Evolutionary conservation across 2,888 invertebrate species (phyloP), one percentile per base, ranked within the genome.

Genomic region (Willowsia nigromaculata): DNA sequence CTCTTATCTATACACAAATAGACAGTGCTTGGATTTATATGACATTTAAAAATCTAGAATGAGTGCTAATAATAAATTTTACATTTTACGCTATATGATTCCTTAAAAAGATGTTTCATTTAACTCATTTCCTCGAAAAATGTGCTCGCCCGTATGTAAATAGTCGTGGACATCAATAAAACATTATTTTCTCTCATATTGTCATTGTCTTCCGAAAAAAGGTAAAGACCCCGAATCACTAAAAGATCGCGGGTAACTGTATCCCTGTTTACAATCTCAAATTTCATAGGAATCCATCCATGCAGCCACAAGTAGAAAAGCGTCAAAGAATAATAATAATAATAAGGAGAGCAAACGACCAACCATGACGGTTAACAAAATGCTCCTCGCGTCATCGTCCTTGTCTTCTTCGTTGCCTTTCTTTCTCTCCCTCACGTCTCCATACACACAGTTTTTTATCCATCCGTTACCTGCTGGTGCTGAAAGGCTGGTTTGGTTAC

Each of bases 201-300:
- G 22, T 40, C 68, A 68, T 40, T 68, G 68, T 40, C 25, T 43
- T 40, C 71, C 71, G 25, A 71, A 71, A 68, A 40, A 71, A 71
- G 43, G 43, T 40, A 71, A 43, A 71, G 71, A 71, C 43, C 71
- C 71, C 43, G 71, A 71, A 71, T 71, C 71, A 71, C 43, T 71
- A 71, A 71, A 71, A 71, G 71, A 43, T 47, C 76, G 18, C 76
- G 76, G 68, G 89, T 89, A 89, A 89, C 89, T 74, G 62, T 81
- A 89, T 89, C 43, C 74, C 62, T 74, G 76, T 88, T 88, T 78
- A 53, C 68, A 50, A 27, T 71, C 85, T 89, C 89, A 85, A 85
- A 85, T 89, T 89, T 85, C 89, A 68, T 85, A 81, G 68, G 53
- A 78, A 85, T 40, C 59, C 47, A 68, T 78, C 74, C 85, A 84